A percentile compares a stretch with the other conserved stretches of the same genome.
These are phyloP conservation scores for Drosophila cardini DNA, from an alignment of 1,140 invertebrate genomes.

Conservation along the genomic window DNA sequence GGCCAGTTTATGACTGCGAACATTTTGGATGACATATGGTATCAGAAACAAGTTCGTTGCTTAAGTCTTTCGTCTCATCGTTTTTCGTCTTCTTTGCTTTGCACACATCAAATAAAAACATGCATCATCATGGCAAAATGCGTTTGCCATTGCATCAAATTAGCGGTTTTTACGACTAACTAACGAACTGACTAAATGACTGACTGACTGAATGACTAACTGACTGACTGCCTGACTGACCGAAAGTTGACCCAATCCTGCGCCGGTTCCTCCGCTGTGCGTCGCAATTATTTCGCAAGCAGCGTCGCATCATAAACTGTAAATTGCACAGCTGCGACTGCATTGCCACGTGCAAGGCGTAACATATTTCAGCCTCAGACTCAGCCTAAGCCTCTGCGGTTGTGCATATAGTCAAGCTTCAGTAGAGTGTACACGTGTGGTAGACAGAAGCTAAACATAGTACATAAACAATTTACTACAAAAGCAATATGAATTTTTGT, in stretches of 20 bases:
- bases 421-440: not conserved
- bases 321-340: constrained; percentile 78
- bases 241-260: constrained; percentile 60
- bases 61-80: constrained; percentile 67
- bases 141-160: constrained; percentile 36
- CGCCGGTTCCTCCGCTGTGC: constrained; percentile 2
- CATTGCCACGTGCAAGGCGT: constrained; percentile 72
- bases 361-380: constrained; percentile 55
- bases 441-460: too few relatives aligned
- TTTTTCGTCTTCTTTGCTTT: not conserved
- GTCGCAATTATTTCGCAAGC: constrained; percentile 59
- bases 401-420: constrained; percentile 11
- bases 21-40: constrained; percentile 28
- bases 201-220: constrained; percentile 8
- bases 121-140: constrained; percentile 50
- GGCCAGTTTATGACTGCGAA: constrained; percentile 55
- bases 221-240: constrained; percentile 50
- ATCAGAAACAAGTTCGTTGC: constrained; percentile 70
- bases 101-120: constrained; percentile 3
- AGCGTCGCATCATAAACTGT: constrained; percentile 70
- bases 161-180: constrained; percentile 11
- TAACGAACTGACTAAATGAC: constrained; percentile 17
- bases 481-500: too few relatives aligned
- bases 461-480: too few relatives aligned
- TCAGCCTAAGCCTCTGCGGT: constrained; percentile 52